A percentile compares a stretch with the other conserved stretches of the same genome.
Conservation (phyloP, 2,113 vertebrate genomes). For the Lagenorhynchus albirostris region DNA sequence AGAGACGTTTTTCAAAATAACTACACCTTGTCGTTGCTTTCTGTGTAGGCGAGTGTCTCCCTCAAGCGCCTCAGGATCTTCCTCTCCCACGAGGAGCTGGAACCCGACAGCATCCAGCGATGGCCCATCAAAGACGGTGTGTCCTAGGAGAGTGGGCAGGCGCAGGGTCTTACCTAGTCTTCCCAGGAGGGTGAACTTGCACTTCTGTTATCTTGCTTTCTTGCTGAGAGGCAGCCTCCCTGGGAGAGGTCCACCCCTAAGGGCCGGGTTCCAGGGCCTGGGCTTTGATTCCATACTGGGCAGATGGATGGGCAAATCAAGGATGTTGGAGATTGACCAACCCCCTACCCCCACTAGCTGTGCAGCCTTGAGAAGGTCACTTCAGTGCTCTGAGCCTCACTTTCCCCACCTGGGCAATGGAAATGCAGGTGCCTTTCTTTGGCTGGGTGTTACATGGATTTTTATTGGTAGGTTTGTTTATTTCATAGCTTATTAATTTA, state of each 20-base stretch:
- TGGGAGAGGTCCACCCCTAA: neutral
- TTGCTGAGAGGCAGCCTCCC: neutral
- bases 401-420: neutral
- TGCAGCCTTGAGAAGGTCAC: neutral
- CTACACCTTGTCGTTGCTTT: neutral
- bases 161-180: neutral
- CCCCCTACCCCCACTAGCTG: neutral
- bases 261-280: neutral
- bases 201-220: neutral
- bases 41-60: constrained; percentile 92
- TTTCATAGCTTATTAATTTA: neutral
- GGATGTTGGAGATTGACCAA: neutral
- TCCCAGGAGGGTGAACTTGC: neutral
- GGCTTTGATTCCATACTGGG: neutral
- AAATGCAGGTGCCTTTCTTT: neutral
- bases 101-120: constrained; percentile 88
- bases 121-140: constrained; percentile 75
- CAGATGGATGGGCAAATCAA: neutral
- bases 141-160: neutral
- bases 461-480: neutral
- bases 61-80: constrained; percentile 93
- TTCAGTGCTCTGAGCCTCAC: neutral
- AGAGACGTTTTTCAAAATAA: neutral
- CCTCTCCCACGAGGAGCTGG: constrained; percentile 95
- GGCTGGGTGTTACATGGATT: neutral